Base-by-base conservation (phyloP, 2,888 invertebrate genomes). In the Chloroclystis v-ata region DNA sequence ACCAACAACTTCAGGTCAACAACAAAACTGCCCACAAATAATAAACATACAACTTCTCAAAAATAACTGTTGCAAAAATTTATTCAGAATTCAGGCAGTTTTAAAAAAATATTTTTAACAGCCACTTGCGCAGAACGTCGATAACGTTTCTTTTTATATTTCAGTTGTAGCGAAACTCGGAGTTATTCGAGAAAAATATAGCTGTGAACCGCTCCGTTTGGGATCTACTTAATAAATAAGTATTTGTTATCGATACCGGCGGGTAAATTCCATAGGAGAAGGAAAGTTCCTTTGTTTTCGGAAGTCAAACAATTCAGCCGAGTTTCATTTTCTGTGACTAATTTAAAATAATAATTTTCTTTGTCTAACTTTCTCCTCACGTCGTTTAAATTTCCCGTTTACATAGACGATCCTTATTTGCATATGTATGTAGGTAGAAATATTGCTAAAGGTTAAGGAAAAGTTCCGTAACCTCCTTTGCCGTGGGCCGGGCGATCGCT, bases 271-370 rank as follows among this genome's bases (percentile, higher is more conserved):
- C 65, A 72, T 69, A 60, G 63, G 57, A 50, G 57, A 68, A 79
- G 73, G 83, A 85, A 84, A 84, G 83, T 76, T 68, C 55, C 69
- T 74, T 85, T 85, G 85, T 85, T 81, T 79, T 71, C 74, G 65
- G 43, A 50, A 72, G 61, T 76, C 67, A 71, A 78, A 76, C 75
- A 74, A 78, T 82, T 79, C 66, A 62, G 65, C 54, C 63, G 66
- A 60, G 72, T 76, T 79, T 78, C 76, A 72, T 69, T 67, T 69
- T 59, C 75, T 76, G 78, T 79, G 72, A 82, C 80, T 75, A 84
- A 85, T 81, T 72, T 59, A 65, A 72, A 75, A 68, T 72, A 67
- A 76, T 76, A 72, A 75, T 61, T 59, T 64, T 67, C 68, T 78
- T 82, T 82, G 80, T 82, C 54, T 48, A 45, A 49, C 60, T 65